Percentiles rank a stretch among this genome's conserved stretches.
Evolutionary conservation across 2,797 vertebrate species (phyloP).

Genomic region (Hipposideros larvatus): DNA sequence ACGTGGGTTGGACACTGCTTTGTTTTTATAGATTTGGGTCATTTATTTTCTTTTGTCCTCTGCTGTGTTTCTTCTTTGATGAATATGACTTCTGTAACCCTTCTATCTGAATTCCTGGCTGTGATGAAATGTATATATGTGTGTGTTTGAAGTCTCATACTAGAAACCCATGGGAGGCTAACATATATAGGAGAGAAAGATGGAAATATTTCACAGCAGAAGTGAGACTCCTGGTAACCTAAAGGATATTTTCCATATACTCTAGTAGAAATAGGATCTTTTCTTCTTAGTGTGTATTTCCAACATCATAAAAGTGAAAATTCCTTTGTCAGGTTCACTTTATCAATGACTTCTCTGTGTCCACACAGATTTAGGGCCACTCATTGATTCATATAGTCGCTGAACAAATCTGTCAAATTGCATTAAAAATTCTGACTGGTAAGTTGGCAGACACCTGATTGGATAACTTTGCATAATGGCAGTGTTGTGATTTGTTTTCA

Average conservation of each 20-base stretch:
- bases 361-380: conserved; percentile 2
- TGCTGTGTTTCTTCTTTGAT: conserved; percentile 32
- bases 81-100: neutral
- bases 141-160: neutral
- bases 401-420: neutral
- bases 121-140: neutral
- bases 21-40: conserved; percentile 3
- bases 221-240: conserved; percentile 17
- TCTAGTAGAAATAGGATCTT: neutral
- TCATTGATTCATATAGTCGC: neutral
- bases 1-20: neutral
- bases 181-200: neutral
- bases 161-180: neutral
- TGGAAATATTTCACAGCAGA: neutral
- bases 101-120: neutral
- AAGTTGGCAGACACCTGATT: neutral
- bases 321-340: neutral
- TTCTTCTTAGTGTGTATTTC: neutral
- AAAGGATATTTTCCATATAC: neutral
- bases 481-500: neutral
- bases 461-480: neutral
- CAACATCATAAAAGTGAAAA: conserved; percentile 56
- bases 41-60: conserved; percentile 43
- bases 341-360: neutral
- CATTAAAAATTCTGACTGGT: neutral